Conservation (phyloP, 2,113 vertebrate genomes). For the Hippocampus mohnikei region DNA sequence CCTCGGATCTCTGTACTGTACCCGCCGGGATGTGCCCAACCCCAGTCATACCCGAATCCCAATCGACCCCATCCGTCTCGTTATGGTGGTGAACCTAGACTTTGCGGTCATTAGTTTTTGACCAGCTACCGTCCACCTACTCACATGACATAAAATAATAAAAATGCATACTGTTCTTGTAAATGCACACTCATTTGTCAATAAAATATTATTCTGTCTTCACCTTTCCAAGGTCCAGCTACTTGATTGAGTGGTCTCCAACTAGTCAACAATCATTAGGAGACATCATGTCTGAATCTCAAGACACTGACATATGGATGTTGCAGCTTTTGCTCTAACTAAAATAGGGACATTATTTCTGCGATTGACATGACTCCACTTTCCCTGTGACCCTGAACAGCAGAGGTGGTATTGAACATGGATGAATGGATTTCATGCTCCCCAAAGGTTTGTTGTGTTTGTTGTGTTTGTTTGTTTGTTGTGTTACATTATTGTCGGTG, state of each 20-base stretch:
- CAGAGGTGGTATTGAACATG: not conserved
- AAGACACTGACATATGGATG: slow-evolving; percentile 7
- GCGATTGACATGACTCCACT: not conserved
- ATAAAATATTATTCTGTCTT: not conserved
- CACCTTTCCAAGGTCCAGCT: slow-evolving; percentile 5
- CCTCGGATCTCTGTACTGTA: too few relatives aligned
- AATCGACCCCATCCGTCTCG: too few relatives aligned
- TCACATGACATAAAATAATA: not conserved
- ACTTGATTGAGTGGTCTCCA: slow-evolving; percentile 4
- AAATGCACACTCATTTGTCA: not conserved
- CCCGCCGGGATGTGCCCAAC: too few relatives aligned
- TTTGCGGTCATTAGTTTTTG: too few relatives aligned
- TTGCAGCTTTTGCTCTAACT: not conserved
- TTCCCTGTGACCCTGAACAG: not conserved
- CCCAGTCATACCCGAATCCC: too few relatives aligned
- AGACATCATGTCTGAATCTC: slow-evolving; percentile 29
- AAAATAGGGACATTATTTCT: not conserved
- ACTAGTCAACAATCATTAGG: slow-evolving; percentile 1
- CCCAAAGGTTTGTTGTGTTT: slow-evolving; percentile 6
- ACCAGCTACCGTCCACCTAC: too few relatives aligned
- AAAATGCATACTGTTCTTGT: not conserved
- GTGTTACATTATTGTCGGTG: slow-evolving; percentile 13
- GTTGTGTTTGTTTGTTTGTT: slow-evolving; percentile 17
- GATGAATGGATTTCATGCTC: not conserved
- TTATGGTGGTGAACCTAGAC: too few relatives aligned